Conservation (phyloP, 2,888 invertebrate genomes). For the Orgyia antiqua region DNA sequence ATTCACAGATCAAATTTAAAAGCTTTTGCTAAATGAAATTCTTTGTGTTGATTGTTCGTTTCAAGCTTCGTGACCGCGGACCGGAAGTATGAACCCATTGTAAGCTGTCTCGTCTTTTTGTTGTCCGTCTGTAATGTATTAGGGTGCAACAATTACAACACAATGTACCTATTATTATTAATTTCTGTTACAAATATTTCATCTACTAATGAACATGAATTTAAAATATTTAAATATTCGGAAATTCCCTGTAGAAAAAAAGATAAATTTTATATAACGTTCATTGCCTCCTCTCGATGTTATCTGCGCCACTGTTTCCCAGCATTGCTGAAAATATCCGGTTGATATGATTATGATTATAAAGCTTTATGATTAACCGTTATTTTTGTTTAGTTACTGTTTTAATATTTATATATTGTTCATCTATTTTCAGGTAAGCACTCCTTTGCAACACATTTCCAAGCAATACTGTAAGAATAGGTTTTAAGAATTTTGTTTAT, state of each 20-base stretch:
- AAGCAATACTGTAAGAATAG: slow-evolving; percentile 31
- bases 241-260: too few species aligned
- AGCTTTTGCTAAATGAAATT: slow-evolving; percentile 11
- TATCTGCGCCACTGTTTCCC: slow-evolving; percentile 22
- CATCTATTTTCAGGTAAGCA: slow-evolving; percentile 46
- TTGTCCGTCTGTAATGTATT: slow-evolving; percentile 31
- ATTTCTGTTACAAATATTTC: slow-evolving; percentile 12
- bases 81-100: slow-evolving; percentile 66
- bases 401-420: background rate
- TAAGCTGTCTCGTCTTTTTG: slow-evolving; percentile 47
- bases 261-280: too few species aligned
- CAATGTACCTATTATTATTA: slow-evolving; percentile 7
- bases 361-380: slow-evolving; percentile 11
- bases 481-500: too few species aligned
- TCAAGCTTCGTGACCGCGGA: slow-evolving; percentile 37
- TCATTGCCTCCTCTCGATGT: slow-evolving; percentile 8
- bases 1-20: slow-evolving; percentile 39
- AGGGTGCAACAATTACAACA: slow-evolving; percentile 29
- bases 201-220: slow-evolving; percentile 9
- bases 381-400: slow-evolving; percentile 6
- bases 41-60: slow-evolving; percentile 35
- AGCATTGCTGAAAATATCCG: slow-evolving; percentile 26
- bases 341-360: slow-evolving; percentile 22
- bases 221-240: too few species aligned
- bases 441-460: slow-evolving; percentile 16